A percentile compares a stretch with the other conserved stretches of the same genome.
These are phyloP conservation scores for Xanthorhoe designata DNA, from an alignment of 2,888 invertebrate genomes.

Conservation along the genomic window DNA sequence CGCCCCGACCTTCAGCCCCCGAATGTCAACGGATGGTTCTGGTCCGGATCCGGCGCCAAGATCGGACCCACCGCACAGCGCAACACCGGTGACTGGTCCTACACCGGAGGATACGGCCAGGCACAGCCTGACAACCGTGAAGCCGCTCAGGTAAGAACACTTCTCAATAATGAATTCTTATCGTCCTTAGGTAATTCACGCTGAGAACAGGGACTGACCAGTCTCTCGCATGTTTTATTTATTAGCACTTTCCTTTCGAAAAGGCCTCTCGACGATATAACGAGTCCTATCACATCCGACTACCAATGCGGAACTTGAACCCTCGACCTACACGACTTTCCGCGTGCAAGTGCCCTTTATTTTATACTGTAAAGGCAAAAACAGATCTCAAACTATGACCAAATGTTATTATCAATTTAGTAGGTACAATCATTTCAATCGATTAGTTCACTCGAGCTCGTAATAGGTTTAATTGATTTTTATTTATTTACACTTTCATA, in stretches of 20 bases:
- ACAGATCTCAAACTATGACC: not conserved
- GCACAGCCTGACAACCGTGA: conserved; percentile 96
- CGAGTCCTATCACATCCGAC: not conserved
- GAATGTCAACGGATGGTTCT: conserved; percentile 96
- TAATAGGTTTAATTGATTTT: conserved; percentile 7
- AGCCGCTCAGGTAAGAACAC: conserved; percentile 90
- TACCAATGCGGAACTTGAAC: conserved; percentile 19
- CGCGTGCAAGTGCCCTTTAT: conserved; percentile 8
- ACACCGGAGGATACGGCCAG: conserved; percentile 94
- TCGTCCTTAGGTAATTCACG: not conserved
- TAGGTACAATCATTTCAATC: too few relatives aligned
- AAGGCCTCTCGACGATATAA: not conserved
- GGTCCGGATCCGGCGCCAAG: conserved; percentile 96
- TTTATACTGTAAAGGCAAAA: not conserved
- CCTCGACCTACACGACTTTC: conserved; percentile 14
- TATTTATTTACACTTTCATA: conserved; percentile 42
- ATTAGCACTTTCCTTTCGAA: conserved; percentile 4
- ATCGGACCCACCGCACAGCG: conserved; percentile 95
- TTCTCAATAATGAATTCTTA: not conserved
- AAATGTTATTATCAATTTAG: too few relatives aligned
- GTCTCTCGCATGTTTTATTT: not conserved
- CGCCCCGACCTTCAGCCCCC: conserved; percentile 93
- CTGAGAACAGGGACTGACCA: not conserved
- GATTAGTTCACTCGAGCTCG: too few relatives aligned
- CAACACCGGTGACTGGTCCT: conserved; percentile 96